Percentiles rank a stretch among this genome's conserved stretches.
phyloP scores from a whole-genome alignment of 53 echinoderm and acorn worm species.

The Holothuria leucospilota region DNA sequence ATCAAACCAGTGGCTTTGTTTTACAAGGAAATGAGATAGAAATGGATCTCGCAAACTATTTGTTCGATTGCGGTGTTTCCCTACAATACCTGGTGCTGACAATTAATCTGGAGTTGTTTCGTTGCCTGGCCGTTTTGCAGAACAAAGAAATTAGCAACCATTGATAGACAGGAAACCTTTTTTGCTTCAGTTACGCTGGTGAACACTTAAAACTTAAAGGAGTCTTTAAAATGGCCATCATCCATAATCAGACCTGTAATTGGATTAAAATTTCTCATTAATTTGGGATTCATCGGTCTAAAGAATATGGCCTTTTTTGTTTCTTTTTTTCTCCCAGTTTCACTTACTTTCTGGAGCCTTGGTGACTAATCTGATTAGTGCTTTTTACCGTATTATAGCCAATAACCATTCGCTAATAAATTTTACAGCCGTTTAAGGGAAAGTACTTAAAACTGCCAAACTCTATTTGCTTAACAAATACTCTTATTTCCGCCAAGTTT shows the following conservation, averaged over 20 bases:
- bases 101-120: too few species aligned
- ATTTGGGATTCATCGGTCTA: slow-evolving; percentile 17
- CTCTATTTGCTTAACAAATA: slow-evolving; percentile 36
- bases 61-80: too few species aligned
- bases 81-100: too few species aligned
- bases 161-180: too few species aligned
- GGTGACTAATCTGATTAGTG: not conserved
- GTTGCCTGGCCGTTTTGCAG: too few species aligned
- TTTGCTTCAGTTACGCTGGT: too few species aligned
- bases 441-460: slow-evolving; percentile 11
- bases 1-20: too few species aligned
- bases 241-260: not conserved
- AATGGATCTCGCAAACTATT: too few species aligned
- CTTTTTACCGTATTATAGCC: not conserved
- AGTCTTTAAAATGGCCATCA: too few species aligned
- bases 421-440: not conserved
- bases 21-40: too few species aligned
- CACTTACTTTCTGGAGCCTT: not conserved
- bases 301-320: not conserved
- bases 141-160: too few species aligned
- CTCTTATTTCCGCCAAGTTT: not conserved
- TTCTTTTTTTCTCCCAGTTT: not conserved
- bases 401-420: slow-evolving; percentile 31
- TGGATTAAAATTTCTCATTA: slow-evolving; percentile 35
- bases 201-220: too few species aligned